These are phyloP conservation scores for Urocolius indicus DNA, from an alignment of 2,113 vertebrate genomes.

Conservation along the genomic window DNA sequence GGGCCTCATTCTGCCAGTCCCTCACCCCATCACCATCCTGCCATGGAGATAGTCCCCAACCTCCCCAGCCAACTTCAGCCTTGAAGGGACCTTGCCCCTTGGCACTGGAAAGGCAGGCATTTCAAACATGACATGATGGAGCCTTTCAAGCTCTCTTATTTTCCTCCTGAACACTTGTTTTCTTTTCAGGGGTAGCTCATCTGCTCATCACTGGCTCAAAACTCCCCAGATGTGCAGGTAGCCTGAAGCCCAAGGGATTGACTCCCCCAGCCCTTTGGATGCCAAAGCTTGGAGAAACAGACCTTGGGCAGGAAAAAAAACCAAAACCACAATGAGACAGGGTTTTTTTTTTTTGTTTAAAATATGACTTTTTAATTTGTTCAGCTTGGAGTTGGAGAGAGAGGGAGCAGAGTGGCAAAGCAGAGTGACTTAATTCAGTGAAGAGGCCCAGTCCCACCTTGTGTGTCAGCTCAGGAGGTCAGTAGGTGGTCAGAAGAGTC, in stretches of 20 bases:
- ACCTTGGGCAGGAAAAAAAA: neutral
- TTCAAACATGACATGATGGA: rapidly evolving
- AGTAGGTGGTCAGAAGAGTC: conserved; percentile 19
- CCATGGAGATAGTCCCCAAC: neutral
- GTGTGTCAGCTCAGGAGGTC: conserved; percentile 11
- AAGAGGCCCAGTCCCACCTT: conserved; percentile 6
- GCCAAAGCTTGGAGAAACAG: neutral
- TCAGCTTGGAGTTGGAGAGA: conserved; percentile 28
- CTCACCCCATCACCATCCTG: neutral
- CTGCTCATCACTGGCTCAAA: neutral
- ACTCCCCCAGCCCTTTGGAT: neutral
- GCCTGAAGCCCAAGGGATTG: neutral
- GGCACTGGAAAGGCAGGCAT: neutral
- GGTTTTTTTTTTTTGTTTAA: conserved; percentile 12
- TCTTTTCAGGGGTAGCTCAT: neutral
- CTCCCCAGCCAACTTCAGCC: neutral
- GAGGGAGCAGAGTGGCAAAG: conserved; percentile 53
- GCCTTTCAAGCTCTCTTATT: neutral
- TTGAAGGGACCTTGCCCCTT: neutral
- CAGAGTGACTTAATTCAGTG: conserved; percentile 18
- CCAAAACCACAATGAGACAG: neutral
- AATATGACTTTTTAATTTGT: conserved; percentile 62
- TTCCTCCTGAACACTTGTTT: neutral
- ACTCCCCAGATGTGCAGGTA: neutral
- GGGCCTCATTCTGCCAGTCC: neutral